These are phyloP conservation scores for Microctenopoma lineatum DNA, from an alignment of 2,797 vertebrate species.

Conservation along the genomic window DNA sequence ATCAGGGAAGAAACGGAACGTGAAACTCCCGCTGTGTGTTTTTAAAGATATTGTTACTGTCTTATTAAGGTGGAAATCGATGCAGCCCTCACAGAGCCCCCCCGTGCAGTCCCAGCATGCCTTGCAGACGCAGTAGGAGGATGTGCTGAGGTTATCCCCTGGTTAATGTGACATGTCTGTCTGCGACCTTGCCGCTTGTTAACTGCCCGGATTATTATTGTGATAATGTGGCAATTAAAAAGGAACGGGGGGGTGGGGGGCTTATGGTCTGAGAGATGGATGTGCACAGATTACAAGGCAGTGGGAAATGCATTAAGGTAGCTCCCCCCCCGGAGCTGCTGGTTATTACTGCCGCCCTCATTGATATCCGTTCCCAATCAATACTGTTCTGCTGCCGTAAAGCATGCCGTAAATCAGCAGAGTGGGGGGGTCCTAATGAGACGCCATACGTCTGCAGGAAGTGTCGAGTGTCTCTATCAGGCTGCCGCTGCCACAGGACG, in stretches of 20 bases:
- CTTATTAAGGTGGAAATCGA: slow-evolving; percentile 75
- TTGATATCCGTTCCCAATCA: slow-evolving; percentile 78
- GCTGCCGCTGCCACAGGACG: slow-evolving; percentile 10
- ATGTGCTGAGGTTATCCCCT: slow-evolving; percentile 79
- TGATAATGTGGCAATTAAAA: slow-evolving; percentile 86
- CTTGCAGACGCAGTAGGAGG: slow-evolving; percentile 29
- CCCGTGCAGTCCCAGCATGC: slow-evolving; percentile 59
- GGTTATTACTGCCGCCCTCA: slow-evolving; percentile 71
- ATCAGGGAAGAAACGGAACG: neutral
- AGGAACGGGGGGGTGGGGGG: slow-evolving; percentile 50
- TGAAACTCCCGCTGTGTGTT: slow-evolving; percentile 29
- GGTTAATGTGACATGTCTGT: slow-evolving; percentile 86
- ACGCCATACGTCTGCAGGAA: slow-evolving; percentile 59
- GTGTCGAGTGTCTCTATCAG: slow-evolving; percentile 46
- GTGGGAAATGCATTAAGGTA: slow-evolving; percentile 76
- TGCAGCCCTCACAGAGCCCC: slow-evolving; percentile 62
- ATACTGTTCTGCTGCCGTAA: slow-evolving; percentile 66
- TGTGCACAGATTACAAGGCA: slow-evolving; percentile 74
- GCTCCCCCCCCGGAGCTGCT: slow-evolving; percentile 31
- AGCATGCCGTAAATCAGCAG: no score
- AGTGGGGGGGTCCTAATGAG: no score
- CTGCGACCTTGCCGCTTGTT: slow-evolving; percentile 82
- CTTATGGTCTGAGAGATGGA: slow-evolving; percentile 75
- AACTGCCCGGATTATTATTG: slow-evolving; percentile 84
- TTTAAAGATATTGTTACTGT: slow-evolving; percentile 73